These are phyloP conservation scores for Psephotus haematonotus DNA, from an alignment of 2,113 vertebrate species.

Conservation along the genomic window DNA sequence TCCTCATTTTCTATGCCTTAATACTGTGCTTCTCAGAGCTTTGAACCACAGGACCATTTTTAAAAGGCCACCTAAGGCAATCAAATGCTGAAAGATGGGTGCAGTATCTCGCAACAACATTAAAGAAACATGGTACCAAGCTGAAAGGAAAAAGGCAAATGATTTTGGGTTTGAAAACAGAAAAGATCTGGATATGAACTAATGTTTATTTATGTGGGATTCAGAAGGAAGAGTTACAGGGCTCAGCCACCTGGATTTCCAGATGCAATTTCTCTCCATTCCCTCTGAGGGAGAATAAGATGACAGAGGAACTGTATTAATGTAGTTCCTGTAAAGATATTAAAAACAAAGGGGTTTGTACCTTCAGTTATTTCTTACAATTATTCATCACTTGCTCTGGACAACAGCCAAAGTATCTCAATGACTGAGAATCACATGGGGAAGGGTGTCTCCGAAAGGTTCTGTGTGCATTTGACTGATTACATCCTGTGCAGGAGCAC, in stretches of 20 bases:
- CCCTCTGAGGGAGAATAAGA: constrained; percentile 37
- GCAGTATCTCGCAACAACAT: constrained; percentile 31
- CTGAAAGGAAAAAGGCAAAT: neutral
- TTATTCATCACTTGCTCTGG: constrained; percentile 35
- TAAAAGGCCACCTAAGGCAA: constrained; percentile 16
- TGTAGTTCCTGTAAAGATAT: constrained; percentile 51
- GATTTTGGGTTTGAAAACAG: neutral
- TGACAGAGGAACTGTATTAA: constrained; percentile 15
- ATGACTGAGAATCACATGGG: neutral
- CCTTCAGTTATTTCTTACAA: neutral
- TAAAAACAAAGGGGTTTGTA: constrained; percentile 37
- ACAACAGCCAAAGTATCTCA: neutral
- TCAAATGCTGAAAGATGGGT: constrained; percentile 26
- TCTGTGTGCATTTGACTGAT: neutral
- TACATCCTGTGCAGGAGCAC: neutral
- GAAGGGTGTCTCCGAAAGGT: neutral
- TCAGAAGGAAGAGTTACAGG: neutral
- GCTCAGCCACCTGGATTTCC: constrained; percentile 29
- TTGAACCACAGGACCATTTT: constrained; percentile 22
- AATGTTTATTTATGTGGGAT: constrained; percentile 9
- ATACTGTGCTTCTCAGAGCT: constrained; percentile 34
- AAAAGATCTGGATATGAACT: neutral
- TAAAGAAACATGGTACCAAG: constrained; percentile 35
- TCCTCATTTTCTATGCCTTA: constrained; percentile 46
- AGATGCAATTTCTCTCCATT: neutral